Conservation (phyloP, 1,140 invertebrate species). For the Drosophila kepulauana region DNA sequence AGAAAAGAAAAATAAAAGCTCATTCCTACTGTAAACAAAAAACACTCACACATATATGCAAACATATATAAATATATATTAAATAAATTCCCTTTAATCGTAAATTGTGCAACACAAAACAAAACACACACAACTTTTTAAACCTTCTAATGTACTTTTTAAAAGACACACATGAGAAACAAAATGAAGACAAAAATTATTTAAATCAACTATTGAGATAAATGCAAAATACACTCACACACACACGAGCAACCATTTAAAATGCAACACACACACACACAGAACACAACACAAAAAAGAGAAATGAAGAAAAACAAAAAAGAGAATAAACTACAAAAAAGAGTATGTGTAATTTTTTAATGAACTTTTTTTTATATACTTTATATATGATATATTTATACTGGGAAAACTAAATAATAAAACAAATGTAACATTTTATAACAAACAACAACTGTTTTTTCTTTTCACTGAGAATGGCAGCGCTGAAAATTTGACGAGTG, state of each 20-base stretch:
- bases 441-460: conserved; percentile 44
- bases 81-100: conserved; percentile 15
- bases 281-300: conserved; percentile 25
- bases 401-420: conserved; percentile 74
- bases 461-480: too few relatives aligned
- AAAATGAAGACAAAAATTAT: conserved; percentile 24
- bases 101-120: conserved; percentile 24
- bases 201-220: conserved; percentile 47
- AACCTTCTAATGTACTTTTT: conserved; percentile 45
- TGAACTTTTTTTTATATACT: conserved; percentile 82
- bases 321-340: conserved; percentile 42
- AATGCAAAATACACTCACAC: conserved; percentile 24
- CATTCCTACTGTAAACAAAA: conserved; percentile 43
- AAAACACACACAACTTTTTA: conserved; percentile 31
- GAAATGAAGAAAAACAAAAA: conserved; percentile 27
- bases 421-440: conserved; percentile 82
- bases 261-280: conserved; percentile 5
- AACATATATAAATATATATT: not conserved
- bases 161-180: conserved; percentile 49
- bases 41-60: conserved; percentile 8
- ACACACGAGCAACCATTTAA: conserved; percentile 35
- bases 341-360: conserved; percentile 81
- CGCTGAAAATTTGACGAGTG: too few relatives aligned
- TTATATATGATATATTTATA: conserved; percentile 82
- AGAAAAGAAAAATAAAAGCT: conserved; percentile 30